Evolutionary conservation across 2,888 invertebrate species (phyloP), one percentile per base, ranked within the genome.

Genomic region (Meta bourneti): DNA sequence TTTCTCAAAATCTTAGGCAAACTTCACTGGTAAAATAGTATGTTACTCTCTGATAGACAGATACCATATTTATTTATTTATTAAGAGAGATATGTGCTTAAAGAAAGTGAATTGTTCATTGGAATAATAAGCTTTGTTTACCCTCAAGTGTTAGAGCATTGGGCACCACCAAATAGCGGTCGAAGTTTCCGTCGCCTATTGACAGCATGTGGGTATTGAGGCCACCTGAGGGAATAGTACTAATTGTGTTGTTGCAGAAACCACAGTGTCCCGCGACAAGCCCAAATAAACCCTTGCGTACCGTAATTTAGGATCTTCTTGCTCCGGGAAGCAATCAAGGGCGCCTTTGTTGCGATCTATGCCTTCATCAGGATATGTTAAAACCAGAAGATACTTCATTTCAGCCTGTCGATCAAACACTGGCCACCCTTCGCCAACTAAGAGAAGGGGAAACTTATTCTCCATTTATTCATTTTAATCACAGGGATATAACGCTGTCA

Each of bases 401-500:
- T 88, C 80, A n/a, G 34, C 79, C 91, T 89, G 91, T 92, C 91
- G 70, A 89, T 92, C 91, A 92, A 84, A 61, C 69, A 20, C 69
- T 70, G 75, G 61, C 54, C 34, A 9, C 78, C 19, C n/a, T 19
- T 8, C 52, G 48, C 83, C 83, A 78, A 79, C 83, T 83, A 91
- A 87, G 91, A 91, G 88, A 84, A 89, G 79, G 82, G 87, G 82
- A 78, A 84, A 92, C 84, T 92, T 92, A 92, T 89, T 83, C 82
- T 87, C 91, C 81, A 91, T 91, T 91, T 91, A 92, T 92, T 92
- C 91, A 92, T 92, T 92, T 92, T 92, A 92, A 92, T 92, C 91
- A 92, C 89, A 34, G 84, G 91, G 91, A 92, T 92, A 92, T 88
- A 89, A 80, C 79, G 89, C 91, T 92, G 91, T 92, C 91, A 92